Conservation (phyloP, 92 coral and sea anemone species). For the Phymanthus crucifer region DNA sequence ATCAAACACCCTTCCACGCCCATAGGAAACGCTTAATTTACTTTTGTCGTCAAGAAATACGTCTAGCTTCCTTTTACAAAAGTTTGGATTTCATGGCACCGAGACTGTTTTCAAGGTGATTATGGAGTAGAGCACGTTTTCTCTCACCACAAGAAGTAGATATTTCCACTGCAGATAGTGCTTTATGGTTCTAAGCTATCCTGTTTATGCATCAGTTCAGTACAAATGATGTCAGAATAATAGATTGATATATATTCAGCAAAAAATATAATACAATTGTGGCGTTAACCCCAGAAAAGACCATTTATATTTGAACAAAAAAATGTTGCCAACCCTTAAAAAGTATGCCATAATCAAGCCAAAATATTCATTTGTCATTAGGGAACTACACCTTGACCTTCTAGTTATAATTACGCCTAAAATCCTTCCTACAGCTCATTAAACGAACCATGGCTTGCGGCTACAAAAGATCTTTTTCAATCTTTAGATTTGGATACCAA, state of each 20-base stretch:
- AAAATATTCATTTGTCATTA: not conserved
- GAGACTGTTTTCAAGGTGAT: not conserved
- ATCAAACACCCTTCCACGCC: not conserved
- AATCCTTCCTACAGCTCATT: not conserved
- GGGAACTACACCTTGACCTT: not conserved
- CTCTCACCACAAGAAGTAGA: not conserved
- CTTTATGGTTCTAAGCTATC: not conserved
- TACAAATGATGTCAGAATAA: not conserved
- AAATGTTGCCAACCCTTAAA: not conserved
- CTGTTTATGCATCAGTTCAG: not conserved
- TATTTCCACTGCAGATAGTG: not conserved
- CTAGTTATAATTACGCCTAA: not conserved
- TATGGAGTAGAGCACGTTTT: not conserved
- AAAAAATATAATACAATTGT: not conserved
- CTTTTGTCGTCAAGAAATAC: not conserved
- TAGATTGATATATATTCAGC: not conserved
- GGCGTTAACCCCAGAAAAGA: not conserved
- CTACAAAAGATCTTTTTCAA: not conserved
- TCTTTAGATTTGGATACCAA: not conserved
- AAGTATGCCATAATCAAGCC: not conserved
- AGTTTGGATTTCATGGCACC: not conserved
- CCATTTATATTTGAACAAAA: not conserved
- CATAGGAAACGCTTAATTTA: not conserved
- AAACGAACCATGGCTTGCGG: not conserved
- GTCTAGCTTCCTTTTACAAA: not conserved